Evolutionary conservation across 1,140 invertebrate genomes (phyloP), one percentile per base, ranked within the genome.

Genomic region (Homarus americanus): DNA sequence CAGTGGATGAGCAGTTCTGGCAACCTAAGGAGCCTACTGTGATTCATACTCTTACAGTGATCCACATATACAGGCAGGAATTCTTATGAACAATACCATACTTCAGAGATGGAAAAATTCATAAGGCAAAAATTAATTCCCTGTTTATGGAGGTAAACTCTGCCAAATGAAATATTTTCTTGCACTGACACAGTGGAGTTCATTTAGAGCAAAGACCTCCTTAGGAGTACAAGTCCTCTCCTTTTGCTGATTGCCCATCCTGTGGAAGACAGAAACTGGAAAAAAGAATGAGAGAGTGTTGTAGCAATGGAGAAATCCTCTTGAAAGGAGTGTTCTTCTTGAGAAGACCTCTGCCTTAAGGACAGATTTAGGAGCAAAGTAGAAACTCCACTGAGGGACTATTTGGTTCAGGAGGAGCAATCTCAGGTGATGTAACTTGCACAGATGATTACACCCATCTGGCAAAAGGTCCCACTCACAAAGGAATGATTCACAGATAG

Each of bases 41-140:
- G 63, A 69, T 69, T 69, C n/a, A 69, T 69, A 69, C 63, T 32
- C 63, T 69, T 69, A 69, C n/a, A 69, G 63, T 69, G 63, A 69
- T 69, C 63, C 63, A 69, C 63, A 69, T 69, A 69, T 20, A 69
- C 63, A 69, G 63, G 63, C 15, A 69, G 28, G 53, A 69, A 69
- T 69, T 69, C 63, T 28, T 69, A 69, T 28, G 63, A 69, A 69
- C n/a, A 69, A 69, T 69, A 12, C 63, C 63, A 24, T 69, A 28
- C n/a, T 28, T 32, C n/a, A 32, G 24, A 63, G 63, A 69, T 7
- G 63, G n/a, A 69, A 69, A 28, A 69, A 69, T 69, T 69, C n/a
- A 32, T 69, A 69, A 69, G 63, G 63, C 12, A 69, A 69, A 32
- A 69, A 28, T 32, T 69, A 32, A 69, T 69, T 69, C 63, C 63